These are phyloP conservation scores for Phoeniculus purpureus DNA, from an alignment of 2,797 vertebrate genomes.

Conservation along the genomic window DNA sequence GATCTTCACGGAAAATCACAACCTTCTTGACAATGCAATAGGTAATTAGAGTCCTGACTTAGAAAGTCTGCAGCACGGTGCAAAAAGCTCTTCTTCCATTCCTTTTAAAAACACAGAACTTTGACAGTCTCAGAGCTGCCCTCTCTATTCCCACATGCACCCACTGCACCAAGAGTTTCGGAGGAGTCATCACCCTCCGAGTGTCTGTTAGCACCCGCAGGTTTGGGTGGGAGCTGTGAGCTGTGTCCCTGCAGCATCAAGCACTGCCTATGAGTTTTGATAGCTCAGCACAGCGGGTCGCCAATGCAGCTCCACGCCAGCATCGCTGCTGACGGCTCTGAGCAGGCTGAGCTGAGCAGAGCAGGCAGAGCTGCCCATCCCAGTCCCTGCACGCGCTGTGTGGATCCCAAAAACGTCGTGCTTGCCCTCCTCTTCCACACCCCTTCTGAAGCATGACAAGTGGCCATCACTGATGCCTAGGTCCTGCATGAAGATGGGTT, in stretches of 20 bases:
- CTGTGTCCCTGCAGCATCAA: accelerated
- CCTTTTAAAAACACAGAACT: not conserved
- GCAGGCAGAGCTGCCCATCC: accelerated
- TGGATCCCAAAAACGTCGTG: not conserved
- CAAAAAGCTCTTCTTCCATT: not conserved
- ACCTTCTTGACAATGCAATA: slow-evolving; percentile 22
- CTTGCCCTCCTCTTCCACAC: not conserved
- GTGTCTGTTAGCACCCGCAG: not conserved
- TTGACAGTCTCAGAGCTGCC: not conserved
- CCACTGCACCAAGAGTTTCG: not conserved
- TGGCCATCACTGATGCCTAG: not conserved
- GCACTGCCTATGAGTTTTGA: accelerated
- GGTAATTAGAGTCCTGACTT: slow-evolving; percentile 41
- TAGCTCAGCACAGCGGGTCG: not conserved
- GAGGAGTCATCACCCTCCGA: not conserved
- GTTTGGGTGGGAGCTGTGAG: accelerated
- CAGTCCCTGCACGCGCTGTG: not conserved
- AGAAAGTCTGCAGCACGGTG: not conserved
- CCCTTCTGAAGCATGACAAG: not conserved
- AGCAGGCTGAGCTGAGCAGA: accelerated
- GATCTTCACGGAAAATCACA: slow-evolving; percentile 39
- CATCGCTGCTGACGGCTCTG: accelerated
- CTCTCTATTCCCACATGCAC: accelerated
- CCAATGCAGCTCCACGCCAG: not conserved
- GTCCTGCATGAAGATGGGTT: not conserved